phyloP scores from a whole-genome alignment of 2,888 invertebrate species.

The Tigriopus californicus region DNA sequence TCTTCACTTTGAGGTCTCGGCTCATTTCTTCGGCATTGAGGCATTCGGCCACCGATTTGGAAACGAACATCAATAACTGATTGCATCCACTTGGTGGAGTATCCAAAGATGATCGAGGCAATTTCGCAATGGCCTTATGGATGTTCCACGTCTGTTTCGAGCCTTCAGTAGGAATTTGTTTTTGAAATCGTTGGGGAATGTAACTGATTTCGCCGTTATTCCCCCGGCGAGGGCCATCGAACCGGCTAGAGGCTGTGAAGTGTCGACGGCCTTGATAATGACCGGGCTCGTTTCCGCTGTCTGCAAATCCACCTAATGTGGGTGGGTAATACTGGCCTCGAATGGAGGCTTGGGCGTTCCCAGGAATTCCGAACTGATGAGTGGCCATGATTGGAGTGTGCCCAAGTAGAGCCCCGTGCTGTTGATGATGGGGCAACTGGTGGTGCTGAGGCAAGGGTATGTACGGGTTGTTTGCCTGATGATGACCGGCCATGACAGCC shows the following conservation, averaged over 20 bases:
- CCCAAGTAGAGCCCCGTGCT: too few relatives aligned
- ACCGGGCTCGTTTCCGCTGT: not conserved
- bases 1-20: not conserved
- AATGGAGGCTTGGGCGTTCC: not conserved
- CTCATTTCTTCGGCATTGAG: not conserved
- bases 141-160: not conserved
- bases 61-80: not conserved
- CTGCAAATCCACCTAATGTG: not conserved
- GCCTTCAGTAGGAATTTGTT: not conserved
- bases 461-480: too few relatives aligned
- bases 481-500: too few relatives aligned
- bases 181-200: conserved; percentile 11
- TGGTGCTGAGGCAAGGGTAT: too few relatives aligned
- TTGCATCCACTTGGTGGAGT: not conserved
- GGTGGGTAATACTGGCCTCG: not conserved
- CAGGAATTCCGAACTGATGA: not conserved
- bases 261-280: too few relatives aligned
- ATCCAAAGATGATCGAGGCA: not conserved
- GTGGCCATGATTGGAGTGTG: conserved; percentile 2
- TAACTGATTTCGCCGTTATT: not conserved
- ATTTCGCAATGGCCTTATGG: not conserved
- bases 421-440: too few relatives aligned
- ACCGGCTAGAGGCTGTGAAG: too few relatives aligned
- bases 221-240: too few relatives aligned
- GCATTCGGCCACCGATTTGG: not conserved